Conservation (phyloP, 2,113 vertebrate species). For the Tapirus terrestris region DNA sequence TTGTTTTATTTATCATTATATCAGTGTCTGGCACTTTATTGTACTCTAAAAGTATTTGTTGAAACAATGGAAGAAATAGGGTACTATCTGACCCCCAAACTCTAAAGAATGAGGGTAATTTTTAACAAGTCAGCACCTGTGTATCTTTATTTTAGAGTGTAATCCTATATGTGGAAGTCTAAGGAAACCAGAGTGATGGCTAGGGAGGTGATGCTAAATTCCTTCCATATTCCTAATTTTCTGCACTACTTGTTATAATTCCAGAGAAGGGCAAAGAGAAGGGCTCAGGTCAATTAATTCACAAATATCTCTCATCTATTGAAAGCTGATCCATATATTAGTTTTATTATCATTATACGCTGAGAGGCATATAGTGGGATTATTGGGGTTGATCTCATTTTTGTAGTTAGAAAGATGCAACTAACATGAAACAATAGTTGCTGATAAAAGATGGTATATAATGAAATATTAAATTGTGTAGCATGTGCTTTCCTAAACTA, state of each 20-base stretch:
- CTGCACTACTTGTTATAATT: not conserved
- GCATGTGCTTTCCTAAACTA: not conserved
- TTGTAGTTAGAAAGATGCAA: not conserved
- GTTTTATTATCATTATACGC: not conserved
- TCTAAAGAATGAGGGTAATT: not conserved
- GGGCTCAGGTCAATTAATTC: not conserved
- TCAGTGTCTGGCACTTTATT: not conserved
- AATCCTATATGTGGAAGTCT: not conserved
- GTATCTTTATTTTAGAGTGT: not conserved
- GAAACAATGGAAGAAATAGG: not conserved
- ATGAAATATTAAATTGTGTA: not conserved
- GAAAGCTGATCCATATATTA: not conserved
- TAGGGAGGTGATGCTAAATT: not conserved
- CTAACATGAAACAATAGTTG: not conserved
- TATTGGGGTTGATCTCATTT: not conserved
- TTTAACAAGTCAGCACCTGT: not conserved
- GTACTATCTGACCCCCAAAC: not conserved
- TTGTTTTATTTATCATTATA: not conserved
- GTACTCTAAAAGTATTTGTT: not conserved
- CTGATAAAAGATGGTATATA: not conserved
- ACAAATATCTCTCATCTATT: not conserved
- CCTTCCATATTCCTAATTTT: not conserved
- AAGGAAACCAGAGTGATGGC: not conserved
- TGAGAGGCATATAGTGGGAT: not conserved
- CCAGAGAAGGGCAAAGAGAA: not conserved